These are phyloP conservation scores for Thunnus albacares DNA, from an alignment of 2,797 vertebrate species.

Conservation along the genomic window DNA sequence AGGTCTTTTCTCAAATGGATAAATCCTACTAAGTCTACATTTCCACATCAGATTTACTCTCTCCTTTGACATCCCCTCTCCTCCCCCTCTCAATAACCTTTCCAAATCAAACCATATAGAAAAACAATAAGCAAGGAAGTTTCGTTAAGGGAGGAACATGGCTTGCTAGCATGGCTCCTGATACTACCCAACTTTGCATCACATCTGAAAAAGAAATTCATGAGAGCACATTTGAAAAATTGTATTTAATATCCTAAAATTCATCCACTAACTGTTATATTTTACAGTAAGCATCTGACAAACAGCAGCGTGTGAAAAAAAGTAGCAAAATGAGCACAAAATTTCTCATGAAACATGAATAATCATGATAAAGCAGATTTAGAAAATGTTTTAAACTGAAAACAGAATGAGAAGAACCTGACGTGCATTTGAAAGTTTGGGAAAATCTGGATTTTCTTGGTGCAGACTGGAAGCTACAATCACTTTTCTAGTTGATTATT, in stretches of 20 bases:
- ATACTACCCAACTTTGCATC: neutral
- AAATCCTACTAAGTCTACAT: slow-evolving; percentile 89
- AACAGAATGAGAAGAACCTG: neutral
- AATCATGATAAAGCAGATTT: neutral
- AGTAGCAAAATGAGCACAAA: neutral
- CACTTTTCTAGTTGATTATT: neutral
- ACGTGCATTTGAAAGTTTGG: neutral
- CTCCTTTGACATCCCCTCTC: slow-evolving; percentile 70
- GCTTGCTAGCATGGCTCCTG: neutral
- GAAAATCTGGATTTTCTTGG: neutral
- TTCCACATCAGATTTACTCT: slow-evolving; percentile 89
- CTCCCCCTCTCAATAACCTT: slow-evolving; percentile 55
- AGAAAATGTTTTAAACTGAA: neutral
- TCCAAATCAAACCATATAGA: slow-evolving; percentile 73
- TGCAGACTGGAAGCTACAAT: neutral
- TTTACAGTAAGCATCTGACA: neutral
- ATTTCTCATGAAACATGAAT: neutral
- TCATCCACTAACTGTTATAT: neutral
- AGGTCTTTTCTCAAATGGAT: slow-evolving; percentile 86
- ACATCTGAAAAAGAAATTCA: neutral
- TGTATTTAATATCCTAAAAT: too few species aligned
- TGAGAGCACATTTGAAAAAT: neutral
- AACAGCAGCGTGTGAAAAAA: neutral
- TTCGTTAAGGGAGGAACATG: neutral
- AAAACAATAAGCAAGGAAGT: slow-evolving; percentile 53